Evolutionary conservation across 2,113 vertebrate genomes (phyloP).

Genomic region (Phylloscopus trochilus): DNA sequence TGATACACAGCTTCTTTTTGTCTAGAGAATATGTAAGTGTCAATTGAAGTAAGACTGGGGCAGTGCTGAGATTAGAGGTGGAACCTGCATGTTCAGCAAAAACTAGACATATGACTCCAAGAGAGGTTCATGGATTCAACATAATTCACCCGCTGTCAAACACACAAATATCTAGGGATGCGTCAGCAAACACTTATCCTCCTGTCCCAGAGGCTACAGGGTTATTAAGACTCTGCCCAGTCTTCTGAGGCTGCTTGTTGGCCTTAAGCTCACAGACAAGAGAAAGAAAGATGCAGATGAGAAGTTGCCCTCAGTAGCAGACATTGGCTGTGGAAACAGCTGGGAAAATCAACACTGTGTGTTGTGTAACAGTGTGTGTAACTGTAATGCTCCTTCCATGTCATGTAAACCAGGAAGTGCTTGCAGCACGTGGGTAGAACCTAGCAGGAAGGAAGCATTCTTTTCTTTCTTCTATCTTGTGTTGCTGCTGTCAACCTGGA

Average conservation of each 20-base stretch:
- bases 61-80: neutral
- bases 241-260: neutral
- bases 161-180: neutral
- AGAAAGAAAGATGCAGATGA: neutral
- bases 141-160: neutral
- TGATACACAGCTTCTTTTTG: neutral
- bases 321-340: neutral
- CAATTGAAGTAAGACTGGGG: neutral
- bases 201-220: neutral
- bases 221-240: neutral
- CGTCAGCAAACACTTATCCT: neutral
- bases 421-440: neutral
- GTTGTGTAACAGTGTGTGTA: neutral
- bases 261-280: neutral
- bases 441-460: rapidly evolving
- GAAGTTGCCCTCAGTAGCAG: neutral
- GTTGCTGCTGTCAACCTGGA: neutral
- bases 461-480: neutral
- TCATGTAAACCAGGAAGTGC: neutral
- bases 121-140: neutral
- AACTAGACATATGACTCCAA: neutral
- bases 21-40: neutral
- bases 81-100: neutral
- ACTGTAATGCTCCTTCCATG: neutral
- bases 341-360: neutral